Evolutionary conservation across 2,888 invertebrate species (phyloP), one percentile per base, ranked within the genome.

Genomic region (Tromatobia lineatoria): DNA sequence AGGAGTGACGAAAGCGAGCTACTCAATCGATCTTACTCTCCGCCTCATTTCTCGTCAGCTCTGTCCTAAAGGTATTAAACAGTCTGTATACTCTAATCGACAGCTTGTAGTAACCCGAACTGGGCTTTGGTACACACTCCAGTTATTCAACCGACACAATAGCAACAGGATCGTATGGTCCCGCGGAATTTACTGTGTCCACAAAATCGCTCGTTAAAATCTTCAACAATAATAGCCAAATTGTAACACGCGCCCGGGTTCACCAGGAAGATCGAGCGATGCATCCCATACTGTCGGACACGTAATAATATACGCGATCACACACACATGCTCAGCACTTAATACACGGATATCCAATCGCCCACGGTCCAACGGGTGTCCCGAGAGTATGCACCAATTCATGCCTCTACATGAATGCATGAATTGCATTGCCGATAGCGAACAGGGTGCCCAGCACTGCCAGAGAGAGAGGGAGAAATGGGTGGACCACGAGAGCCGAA

Each of bases 1-100:
- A 38, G 79, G 83, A 85, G 82, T 73, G 81, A 83, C 83, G 86
- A 86, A 81, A 82, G 81, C 80, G 82, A 69, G 77, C 74, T 81
- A 64, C 61, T 34, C 34, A 34, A 81, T 57, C 25, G 23, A 15
- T 25, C 61, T 61, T 20, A 54, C 61, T 54, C 73, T 59, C 54
- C 80, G 76, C 47, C 84, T 81, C 77, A 71, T 76, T 74, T 67
- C 78, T 42, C 38, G 29, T 52, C n/a, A 42, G 57, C 66, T 73
- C 66, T 20, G 34, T 11, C 8, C 42, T 10, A 29, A 20, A 18
- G 23, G 42, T 29, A 66, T 66, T 66, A 42, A 66, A 4, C 11
- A 66, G 38, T 66, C 42, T 42, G 18, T 34, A 34, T 29, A 23
- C 20, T 20, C 3, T 20, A 18, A 42, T 66, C 42, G 42, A 23